Conservation (phyloP, 2,888 invertebrate species). For the Xiphydria camelus region DNA sequence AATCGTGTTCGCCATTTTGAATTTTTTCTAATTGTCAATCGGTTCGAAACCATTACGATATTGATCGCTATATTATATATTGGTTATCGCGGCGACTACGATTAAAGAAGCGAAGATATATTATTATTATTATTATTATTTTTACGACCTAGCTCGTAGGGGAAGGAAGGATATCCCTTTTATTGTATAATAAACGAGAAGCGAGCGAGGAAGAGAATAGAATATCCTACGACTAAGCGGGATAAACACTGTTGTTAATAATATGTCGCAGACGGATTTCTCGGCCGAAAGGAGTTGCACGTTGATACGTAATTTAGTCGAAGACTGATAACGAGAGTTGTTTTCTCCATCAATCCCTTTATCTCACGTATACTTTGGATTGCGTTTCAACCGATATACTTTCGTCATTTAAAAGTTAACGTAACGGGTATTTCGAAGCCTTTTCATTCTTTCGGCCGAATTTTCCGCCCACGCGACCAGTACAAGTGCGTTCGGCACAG, state of each 20-base stretch:
- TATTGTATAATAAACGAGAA: constrained; percentile 50
- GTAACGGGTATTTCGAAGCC: constrained; percentile 5
- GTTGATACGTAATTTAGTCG: too few relatives aligned
- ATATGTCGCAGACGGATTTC: constrained; percentile 49
- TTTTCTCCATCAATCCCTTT: too few relatives aligned
- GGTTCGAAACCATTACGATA: constrained; percentile 14
- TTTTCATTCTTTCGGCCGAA: constrained; percentile 41
- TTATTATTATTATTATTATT: too few relatives aligned
- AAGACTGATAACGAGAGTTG: too few relatives aligned
- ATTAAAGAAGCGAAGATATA: constrained; percentile 1
- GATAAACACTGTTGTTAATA: constrained; percentile 55
- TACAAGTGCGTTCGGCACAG: constrained; percentile 59
- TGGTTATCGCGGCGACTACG: constrained; percentile 24
- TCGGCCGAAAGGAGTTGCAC: constrained; percentile 43
- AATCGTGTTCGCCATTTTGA: not conserved
- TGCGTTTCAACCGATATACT: too few relatives aligned
- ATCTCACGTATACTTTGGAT: too few relatives aligned
- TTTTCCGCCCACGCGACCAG: constrained; percentile 49
- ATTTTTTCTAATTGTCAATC: constrained; percentile 10
- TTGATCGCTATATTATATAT: constrained; percentile 15
- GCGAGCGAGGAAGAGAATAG: constrained; percentile 22
- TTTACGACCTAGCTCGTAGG: too few relatives aligned
- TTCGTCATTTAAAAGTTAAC: constrained; percentile 15
- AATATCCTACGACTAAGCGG: constrained; percentile 50
- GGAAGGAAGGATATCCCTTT: constrained; percentile 44